phyloP scores from a whole-genome alignment of 35 echinoderm and acorn worm genomes.

The Lytechinus variegatus region DNA sequence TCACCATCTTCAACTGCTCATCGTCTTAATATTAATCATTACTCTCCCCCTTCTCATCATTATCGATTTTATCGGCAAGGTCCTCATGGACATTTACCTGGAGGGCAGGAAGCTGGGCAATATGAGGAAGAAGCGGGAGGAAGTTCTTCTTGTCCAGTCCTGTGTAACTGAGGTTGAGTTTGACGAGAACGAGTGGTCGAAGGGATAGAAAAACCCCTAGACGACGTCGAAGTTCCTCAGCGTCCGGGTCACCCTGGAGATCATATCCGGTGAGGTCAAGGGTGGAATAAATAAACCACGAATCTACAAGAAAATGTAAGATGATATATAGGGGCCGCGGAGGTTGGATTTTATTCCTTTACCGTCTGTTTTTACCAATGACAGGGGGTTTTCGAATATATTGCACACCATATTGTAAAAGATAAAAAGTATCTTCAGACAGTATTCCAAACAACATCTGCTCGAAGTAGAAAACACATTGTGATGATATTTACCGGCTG shows the following conservation, averaged over 20 bases:
- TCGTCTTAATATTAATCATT: neutral
- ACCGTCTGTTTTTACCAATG: too few species aligned
- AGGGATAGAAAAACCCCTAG: neutral
- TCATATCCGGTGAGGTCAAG: slow-evolving; percentile 15
- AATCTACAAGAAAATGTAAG: neutral
- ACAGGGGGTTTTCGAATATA: too few species aligned
- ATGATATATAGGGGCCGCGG: too few species aligned
- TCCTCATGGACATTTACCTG: neutral
- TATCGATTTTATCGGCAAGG: neutral
- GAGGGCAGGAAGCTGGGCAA: neutral
- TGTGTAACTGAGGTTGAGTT: slow-evolving; percentile 17
- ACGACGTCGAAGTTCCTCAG: neutral
- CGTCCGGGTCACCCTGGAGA: neutral
- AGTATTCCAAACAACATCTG: too few species aligned
- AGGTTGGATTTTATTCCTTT: too few species aligned
- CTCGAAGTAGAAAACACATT: too few species aligned
- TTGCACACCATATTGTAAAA: too few species aligned
- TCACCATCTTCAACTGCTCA: neutral
- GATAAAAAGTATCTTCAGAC: too few species aligned
- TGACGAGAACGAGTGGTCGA: neutral
- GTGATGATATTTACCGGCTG: too few species aligned
- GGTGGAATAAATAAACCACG: neutral
- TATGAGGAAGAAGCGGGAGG: neutral
- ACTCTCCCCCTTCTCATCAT: neutral
- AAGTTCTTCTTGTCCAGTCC: neutral